Evolutionary conservation across 2,888 invertebrate species (phyloP), one percentile per base, ranked within the genome.

Genomic region (Caenorhabditis doughertyi): DNA sequence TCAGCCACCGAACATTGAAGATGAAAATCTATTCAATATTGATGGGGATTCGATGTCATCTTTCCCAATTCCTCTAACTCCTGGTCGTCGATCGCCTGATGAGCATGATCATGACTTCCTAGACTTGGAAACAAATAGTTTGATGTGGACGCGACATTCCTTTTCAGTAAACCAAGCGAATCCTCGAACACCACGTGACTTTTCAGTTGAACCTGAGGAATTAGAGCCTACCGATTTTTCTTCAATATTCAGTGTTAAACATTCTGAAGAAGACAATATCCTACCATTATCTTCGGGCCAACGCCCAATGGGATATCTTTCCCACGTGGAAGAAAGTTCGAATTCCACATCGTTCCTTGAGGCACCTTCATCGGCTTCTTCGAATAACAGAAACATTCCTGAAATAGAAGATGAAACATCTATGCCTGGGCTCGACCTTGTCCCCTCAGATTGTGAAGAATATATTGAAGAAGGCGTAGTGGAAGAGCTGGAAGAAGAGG

Each of bases 81-180:
- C 76, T 0, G 76, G 76, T 16, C 67, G 76, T n/a, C 25, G 76
- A 18, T 21, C 76, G 27, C 76, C 76, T 3, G 67, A 67, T 39
- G 67, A 67, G 21, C 27, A 56, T 21, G 76, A 76, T 11, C 42
- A 70, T 21, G 56, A 29, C 23, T 51, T 67, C 5, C 49, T 76
- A 60, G 76, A 76, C 32, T 23, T 76, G 39, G 76, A 76, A 21
- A 49, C 76, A 18, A 67, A 76, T 25, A 76, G 76, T 29, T 18
- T 76, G 29, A 60, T 67, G 29, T 76, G 76, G 67, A 11, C 18
- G 0, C 25, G 27, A 35, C 5, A 23, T 0, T 21, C 35, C 0
- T 8, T n/a, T 9, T 11, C 56, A 5, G 23, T 58, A 13, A 44
- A 56, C 0, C 4, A 23, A 3, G 74, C 35, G 5, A 74, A 74